Conservation (phyloP, 2,888 invertebrate species). For the Dolomedes plantarius region DNA sequence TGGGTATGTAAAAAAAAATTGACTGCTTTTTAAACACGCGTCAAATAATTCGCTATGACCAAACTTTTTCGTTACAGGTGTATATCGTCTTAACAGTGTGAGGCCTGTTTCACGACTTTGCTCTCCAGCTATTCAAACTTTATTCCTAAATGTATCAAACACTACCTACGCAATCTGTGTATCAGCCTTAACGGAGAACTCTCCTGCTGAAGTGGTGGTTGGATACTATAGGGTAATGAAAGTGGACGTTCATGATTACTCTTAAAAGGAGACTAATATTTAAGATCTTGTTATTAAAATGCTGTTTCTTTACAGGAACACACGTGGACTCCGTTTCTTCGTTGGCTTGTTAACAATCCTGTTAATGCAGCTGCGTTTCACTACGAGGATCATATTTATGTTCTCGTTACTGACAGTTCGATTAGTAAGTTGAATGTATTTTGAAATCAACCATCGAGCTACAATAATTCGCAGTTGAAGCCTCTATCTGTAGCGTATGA, state of each 20-base stretch:
- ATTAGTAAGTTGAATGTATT: slow-evolving; percentile 38
- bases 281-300: no score
- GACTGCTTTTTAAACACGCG: background rate
- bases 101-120: slow-evolving; percentile 51
- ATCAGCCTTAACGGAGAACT: background rate
- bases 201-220: slow-evolving; percentile 28
- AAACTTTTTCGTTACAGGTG: slow-evolving; percentile 30
- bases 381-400: slow-evolving; percentile 24
- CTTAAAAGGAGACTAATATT: no score
- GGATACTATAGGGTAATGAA: slow-evolving; percentile 42
- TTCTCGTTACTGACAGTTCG: slow-evolving; percentile 49
- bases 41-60: background rate
- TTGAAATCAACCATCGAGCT: no score
- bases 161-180: slow-evolving; percentile 52
- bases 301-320: slow-evolving; percentile 17
- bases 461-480: no score
- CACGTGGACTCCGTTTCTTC: slow-evolving; percentile 7
- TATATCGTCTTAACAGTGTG: slow-evolving; percentile 44
- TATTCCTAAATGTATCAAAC: slow-evolving; percentile 34
- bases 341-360: slow-evolving; percentile 35
- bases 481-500: no score
- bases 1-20: slow-evolving; percentile 24
- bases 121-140: slow-evolving; percentile 28
- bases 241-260: background rate
- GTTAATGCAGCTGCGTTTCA: slow-evolving; percentile 31